phyloP scores from a whole-genome alignment of 2,113 vertebrate genomes.

The Sapajus apella region DNA sequence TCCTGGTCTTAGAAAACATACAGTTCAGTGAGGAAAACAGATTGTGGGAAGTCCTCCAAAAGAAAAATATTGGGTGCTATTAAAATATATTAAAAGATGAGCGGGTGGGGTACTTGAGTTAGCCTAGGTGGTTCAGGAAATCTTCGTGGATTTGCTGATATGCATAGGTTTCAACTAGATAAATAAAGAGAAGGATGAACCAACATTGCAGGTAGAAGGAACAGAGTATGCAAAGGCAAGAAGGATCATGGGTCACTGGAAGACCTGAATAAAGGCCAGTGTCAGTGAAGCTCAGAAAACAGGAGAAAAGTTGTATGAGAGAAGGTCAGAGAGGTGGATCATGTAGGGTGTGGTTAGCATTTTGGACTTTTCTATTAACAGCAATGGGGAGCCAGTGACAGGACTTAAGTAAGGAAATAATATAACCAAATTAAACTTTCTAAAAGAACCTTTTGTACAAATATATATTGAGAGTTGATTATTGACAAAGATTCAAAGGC shows the following conservation, averaged over 20 bases:
- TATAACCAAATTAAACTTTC: neutral
- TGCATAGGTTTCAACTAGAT: neutral
- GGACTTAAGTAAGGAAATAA: neutral
- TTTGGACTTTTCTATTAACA: conserved; percentile 39
- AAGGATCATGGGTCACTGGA: neutral
- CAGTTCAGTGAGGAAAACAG: neutral
- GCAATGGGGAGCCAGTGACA: neutral
- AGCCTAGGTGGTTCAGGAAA: neutral
- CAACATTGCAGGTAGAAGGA: neutral
- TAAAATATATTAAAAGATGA: neutral
- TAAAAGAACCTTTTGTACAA: neutral
- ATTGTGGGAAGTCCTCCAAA: neutral
- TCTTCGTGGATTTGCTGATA: neutral
- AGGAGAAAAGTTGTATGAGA: neutral
- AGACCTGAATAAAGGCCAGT: conserved; percentile 10
- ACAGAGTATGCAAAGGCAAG: neutral
- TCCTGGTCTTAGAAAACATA: neutral
- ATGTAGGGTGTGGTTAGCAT: neutral
- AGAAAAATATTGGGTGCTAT: neutral
- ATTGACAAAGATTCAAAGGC: neutral
- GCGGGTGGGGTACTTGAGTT: neutral
- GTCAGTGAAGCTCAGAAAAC: neutral
- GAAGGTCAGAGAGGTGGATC: conserved; percentile 20
- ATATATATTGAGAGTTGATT: neutral
- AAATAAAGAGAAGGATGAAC: neutral